Base-by-base conservation (phyloP, 2,797 vertebrate genomes). In the Cirrhinus mrigala region DNA sequence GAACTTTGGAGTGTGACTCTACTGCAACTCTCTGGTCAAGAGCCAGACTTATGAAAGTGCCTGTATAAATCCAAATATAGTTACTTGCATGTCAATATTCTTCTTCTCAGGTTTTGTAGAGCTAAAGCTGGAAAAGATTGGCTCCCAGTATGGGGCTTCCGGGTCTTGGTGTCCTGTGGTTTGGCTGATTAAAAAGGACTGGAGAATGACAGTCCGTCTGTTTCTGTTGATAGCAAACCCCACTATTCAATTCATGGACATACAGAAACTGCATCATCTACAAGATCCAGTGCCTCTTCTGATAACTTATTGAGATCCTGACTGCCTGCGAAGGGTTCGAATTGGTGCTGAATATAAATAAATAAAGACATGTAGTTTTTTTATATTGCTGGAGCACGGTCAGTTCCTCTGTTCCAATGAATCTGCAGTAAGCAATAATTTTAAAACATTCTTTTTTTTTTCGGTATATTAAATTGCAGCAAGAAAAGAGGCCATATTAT, bases 61-160 rank as follows among this genome's bases (percentile, higher is more conserved):
- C 58, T 77, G 22, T 78, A 64, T 50, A 83, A 83, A 76, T 75
- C 71, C n/a, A 58, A 69, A 69, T 68, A 78, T 77, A 84, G 73
- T 78, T 46, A 24, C 71, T 83, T 66, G 46, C 58, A 52, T 75
- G 81, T 75, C 70, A 85, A 54, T 85, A 66, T 75, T 66, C 79
- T 79, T 24, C 58, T 82, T 82, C 44, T 70, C 16, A 40, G 77
- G 62, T 79, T 78, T 74, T 73, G 52, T 78, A 78, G 44, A 64
- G 33, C 37, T 44, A 27, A 73, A 66, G 73, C 48, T 75, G 40
- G 7, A 70, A 64, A 83, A 79, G 80, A 73, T 64, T 78, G 74
- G 64, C 68, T 89, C 85, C 66, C 40, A n/a, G 29, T 54, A 69
- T 74, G 64, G 33, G 60, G 62, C 33, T 78, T 77, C 48, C 48